Evolutionary conservation across 2,113 vertebrate genomes (phyloP), one percentile per base, ranked within the genome.

Genomic region (Gallinago media): DNA sequence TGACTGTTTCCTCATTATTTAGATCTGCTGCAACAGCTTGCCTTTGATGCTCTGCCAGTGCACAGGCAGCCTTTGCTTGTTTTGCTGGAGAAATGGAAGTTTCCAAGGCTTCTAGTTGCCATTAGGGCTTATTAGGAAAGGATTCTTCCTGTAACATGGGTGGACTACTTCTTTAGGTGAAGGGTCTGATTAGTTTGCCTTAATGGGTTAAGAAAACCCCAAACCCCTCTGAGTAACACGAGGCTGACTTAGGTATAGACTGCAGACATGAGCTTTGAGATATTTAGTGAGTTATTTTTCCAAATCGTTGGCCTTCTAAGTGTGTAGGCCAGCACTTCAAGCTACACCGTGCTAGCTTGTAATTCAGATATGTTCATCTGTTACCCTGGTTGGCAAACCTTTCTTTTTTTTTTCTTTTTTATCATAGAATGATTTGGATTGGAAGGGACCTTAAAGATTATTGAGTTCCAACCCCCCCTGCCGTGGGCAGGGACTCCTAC

Each of bases 171-270:
- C 40, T 89, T 83, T 25, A 87, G 54, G 10, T 65, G 68, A 65
- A 75, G 29, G 11, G 16, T 87, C 32, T 72, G 61, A 67, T 59
- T 36, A 67, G 27, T 81, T 74, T 81, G 18, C 8, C 14, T 67
- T 44, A 11, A 16, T 46, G 21, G 6, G 11, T 85, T 63, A 21
- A 61, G 22, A 32, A 54, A 32, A 13, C 3, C 22, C 9, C 34
- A 15, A 61, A 52, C 15, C 6, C 9, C 2, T 0, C 4, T 63
- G 36, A n/a, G 19, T 55, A 54, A 36, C 12, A 4, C 0, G 5
- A 54, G 10, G 12, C 52, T 36, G 9, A 36, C 19, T 82, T 62
- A 19, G 42, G 5, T 68, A 10, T 61, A 61, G 76, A 32, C 29
- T 93, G 31, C 20, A 75, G 47, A 49, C 6, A 1, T 61, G 44